Evolutionary conservation across 2,113 vertebrate genomes (phyloP).

Genomic region (Bufo gargarizans): DNA sequence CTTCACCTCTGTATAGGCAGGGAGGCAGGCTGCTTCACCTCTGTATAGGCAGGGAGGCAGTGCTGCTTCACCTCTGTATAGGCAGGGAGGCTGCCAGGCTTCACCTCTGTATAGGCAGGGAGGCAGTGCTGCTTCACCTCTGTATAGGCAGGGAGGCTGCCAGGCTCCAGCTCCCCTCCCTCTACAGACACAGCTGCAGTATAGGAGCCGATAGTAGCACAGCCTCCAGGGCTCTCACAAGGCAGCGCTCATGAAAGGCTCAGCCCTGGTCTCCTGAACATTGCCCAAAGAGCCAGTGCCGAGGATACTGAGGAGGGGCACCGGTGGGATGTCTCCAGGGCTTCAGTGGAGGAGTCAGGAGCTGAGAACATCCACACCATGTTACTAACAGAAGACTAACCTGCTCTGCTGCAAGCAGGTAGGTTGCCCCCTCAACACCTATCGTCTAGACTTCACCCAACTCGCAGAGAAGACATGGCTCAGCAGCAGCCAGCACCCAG

Average conservation of each 20-base stretch:
- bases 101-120: no score
- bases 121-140: background rate
- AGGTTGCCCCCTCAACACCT: conserved; percentile 11
- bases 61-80: no score
- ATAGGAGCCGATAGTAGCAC: conserved; percentile 76
- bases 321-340: conserved; percentile 69
- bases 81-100: no score
- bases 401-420: conserved; percentile 60
- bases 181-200: conserved; percentile 74
- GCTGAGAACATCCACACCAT: conserved; percentile 64
- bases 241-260: conserved; percentile 62
- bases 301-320: conserved; percentile 60
- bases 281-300: conserved; percentile 66
- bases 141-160: conserved; percentile 32
- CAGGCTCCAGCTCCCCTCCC: conserved; percentile 65
- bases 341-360: conserved; percentile 67
- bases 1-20: no score
- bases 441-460: conserved; percentile 59
- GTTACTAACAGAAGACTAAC: conserved; percentile 60
- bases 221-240: conserved; percentile 68
- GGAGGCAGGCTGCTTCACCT: no score
- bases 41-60: no score
- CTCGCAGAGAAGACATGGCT: conserved; percentile 80
- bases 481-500: conserved; percentile 78
- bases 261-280: conserved; percentile 64